phyloP scores from a whole-genome alignment of 2,888 invertebrate genomes.

The Rotaria sp. region DNA sequence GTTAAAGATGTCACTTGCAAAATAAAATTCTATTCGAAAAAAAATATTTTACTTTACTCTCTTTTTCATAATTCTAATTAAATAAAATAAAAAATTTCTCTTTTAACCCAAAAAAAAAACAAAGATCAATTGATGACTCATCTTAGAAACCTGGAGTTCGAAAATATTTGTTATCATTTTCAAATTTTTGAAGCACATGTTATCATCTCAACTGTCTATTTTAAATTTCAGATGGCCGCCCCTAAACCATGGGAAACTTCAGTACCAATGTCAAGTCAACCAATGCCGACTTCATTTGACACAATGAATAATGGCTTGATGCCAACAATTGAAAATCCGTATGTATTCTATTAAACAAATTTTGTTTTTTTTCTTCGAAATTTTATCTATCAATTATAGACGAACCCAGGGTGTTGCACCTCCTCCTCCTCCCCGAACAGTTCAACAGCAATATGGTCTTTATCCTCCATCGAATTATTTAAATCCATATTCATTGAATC shows the following conservation, averaged over 20 bases:
- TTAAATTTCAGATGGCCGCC: not conserved
- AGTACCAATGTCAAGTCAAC: conserved; percentile 7
- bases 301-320: not conserved
- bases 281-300: not conserved
- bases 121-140: not conserved
- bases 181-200: no score
- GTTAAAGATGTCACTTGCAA: not conserved
- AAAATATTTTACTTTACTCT: not conserved
- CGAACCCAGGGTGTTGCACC: not conserved
- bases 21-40: not conserved
- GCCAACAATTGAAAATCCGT: not conserved
- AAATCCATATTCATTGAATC: not conserved
- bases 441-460: not conserved
- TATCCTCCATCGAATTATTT: not conserved
- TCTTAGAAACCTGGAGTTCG: no score
- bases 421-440: not conserved
- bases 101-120: not conserved
- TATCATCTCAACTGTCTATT: no score
- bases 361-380: not conserved
- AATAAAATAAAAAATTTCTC: not conserved
- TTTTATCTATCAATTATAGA: not conserved
- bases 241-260: conserved; percentile 13
- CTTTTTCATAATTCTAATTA: not conserved
- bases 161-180: no score
- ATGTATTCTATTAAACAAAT: not conserved